Percentiles rank a stretch among this genome's conserved stretches.
phyloP scores from a whole-genome alignment of 53 echinoderm and acorn worm genomes.

The Holothuria scabra region DNA sequence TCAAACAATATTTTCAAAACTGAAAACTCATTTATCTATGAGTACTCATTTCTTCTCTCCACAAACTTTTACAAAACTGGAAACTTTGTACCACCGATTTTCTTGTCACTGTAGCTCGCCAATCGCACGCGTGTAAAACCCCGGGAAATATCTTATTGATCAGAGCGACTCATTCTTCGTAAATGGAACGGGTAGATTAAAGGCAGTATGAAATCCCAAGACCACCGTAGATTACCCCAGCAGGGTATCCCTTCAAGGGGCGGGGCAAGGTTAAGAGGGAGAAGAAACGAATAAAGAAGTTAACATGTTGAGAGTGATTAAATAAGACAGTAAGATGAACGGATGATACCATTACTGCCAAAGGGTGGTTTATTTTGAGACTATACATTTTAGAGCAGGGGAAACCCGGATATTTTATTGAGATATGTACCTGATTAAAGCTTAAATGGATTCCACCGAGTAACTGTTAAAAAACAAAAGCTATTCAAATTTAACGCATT shows the following conservation, averaged over 20 bases:
- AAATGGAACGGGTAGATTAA: neutral
- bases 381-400: neutral
- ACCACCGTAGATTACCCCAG: slow-evolving; percentile 42
- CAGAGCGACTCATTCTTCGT: slow-evolving; percentile 2
- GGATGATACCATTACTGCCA: slow-evolving; percentile 15
- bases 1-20: neutral
- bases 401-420: no score
- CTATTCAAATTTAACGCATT: no score
- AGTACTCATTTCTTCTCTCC: neutral
- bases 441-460: no score
- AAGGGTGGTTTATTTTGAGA: neutral
- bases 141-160: slow-evolving; percentile 1
- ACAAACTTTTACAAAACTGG: neutral
- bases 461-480: no score
- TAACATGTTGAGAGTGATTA: slow-evolving; percentile 1
- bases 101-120: neutral
- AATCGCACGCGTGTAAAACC: neutral
- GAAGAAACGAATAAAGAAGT: slow-evolving; percentile 15
- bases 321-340: slow-evolving; percentile 32
- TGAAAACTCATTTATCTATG: neutral
- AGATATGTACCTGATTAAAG: no score
- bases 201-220: neutral
- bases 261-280: slow-evolving; percentile 17
- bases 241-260: slow-evolving; percentile 25
- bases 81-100: neutral